These are phyloP conservation scores for Tuberolachnus salignus DNA, from an alignment of 2,888 invertebrate species.

Conservation along the genomic window DNA sequence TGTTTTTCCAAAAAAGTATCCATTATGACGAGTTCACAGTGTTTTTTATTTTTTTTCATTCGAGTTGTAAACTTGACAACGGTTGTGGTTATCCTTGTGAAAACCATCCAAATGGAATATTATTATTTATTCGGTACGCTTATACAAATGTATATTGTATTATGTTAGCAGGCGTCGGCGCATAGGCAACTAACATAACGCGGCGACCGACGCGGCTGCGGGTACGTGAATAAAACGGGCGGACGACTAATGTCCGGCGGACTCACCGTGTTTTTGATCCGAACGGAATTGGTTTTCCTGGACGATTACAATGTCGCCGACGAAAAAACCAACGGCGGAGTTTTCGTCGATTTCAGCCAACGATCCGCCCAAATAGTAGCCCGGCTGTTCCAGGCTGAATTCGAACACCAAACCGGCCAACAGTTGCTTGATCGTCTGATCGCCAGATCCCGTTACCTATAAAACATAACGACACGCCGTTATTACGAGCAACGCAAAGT, in stretches of 20 bases:
- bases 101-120: neutral
- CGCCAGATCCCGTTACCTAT: slow-evolving; percentile 64
- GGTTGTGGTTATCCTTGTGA: neutral
- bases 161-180: neutral
- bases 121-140: neutral
- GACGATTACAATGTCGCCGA: slow-evolving; percentile 71
- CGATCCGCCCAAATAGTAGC: slow-evolving; percentile 69
- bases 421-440: slow-evolving; percentile 62
- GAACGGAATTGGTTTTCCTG: slow-evolving; percentile 68
- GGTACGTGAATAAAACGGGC: neutral
- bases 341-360: slow-evolving; percentile 70
- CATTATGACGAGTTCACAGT: neutral
- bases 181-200: slow-evolving; percentile 21
- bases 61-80: no score
- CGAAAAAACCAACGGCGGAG: slow-evolving; percentile 67
- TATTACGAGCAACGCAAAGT: no score
- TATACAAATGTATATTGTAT: neutral
- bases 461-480: neutral
- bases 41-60: no score
- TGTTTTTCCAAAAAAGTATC: no score
- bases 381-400: slow-evolving; percentile 65
- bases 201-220: neutral
- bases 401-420: slow-evolving; percentile 65
- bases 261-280: slow-evolving; percentile 66
- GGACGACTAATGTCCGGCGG: neutral